Base-by-base conservation (phyloP, 2,797 vertebrate genomes). In the Chaetodon trifasciatus region DNA sequence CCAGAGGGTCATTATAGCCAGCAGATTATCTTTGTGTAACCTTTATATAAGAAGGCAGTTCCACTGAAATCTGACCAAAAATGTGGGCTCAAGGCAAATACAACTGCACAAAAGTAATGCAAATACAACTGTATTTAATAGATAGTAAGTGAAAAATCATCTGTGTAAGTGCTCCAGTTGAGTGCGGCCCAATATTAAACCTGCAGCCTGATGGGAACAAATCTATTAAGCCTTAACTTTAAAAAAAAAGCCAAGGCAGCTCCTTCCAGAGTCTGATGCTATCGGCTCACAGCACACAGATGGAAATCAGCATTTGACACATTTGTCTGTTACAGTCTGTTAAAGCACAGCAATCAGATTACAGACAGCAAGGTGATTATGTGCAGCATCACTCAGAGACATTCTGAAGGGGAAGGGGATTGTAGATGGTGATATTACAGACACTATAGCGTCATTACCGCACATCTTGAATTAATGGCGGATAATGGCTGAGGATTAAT, bases 221-320 rank as follows among this genome's bases (percentile, higher is more conserved):
- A 70, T 64, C 62, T 9, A 78, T 75, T 64, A 70, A 70, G 60
- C 39, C 46, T 75, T 40, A 50, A 73, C 66, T 63, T 63, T 6
- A n/a, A 66, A 56, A 76, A 3, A n/a, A 72, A 64, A 19, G 52
- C 39, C 15, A 24, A 74, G 24, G 37, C 63, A 52, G 58, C 68
- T 78, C 55, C 46, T 64, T 81, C 53, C 64, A 64, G 53, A 62
- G 53, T 74, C 19, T 62, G 74, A 86, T 82, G 71, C 40, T 79
- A 82, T 89, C 85, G 74, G 74, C 61, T 64, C n/a, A 9, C 42
- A 47, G 70, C 28, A 16, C 57, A 64, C 66, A 75, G 75, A 86
- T 88, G 70, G 70, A 86, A 86, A 89, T 89, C 85, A n/a, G 58
- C 37, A 11, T 74, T 55, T 76, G 46, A 74, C 85, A 74, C 73